Evolutionary conservation across 2,113 vertebrate genomes (phyloP).

Genomic region (Eubucco bourcierii): DNA sequence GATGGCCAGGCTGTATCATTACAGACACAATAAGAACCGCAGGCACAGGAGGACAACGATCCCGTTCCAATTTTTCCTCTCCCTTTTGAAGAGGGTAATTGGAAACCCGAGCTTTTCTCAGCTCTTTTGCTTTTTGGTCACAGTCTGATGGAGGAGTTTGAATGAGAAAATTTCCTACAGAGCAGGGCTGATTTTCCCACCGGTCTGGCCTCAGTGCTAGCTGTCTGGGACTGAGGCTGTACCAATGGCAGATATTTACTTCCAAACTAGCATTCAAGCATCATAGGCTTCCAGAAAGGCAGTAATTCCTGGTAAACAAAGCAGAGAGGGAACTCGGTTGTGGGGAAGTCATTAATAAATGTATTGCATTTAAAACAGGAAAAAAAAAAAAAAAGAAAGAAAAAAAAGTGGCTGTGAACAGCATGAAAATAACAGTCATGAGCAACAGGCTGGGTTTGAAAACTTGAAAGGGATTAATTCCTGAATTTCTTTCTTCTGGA

Average conservation of each 20-base stretch:
- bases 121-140: conserved; percentile 3
- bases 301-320: conserved; percentile 28
- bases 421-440: neutral
- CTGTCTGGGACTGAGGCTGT: neutral
- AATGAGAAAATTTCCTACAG: conserved; percentile 37
- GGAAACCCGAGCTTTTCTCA: conserved; percentile 23
- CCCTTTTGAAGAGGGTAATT: conserved; percentile 42
- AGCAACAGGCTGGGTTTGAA: neutral
- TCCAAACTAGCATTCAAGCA: neutral
- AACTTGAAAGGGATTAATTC: neutral
- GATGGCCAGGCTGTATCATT: conserved; percentile 37
- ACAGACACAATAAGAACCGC: neutral
- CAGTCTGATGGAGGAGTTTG: conserved; percentile 11
- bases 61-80: conserved; percentile 18
- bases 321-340: neutral
- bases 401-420: neutral
- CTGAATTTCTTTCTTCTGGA: neutral
- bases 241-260: neutral
- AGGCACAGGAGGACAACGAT: conserved; percentile 12
- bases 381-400: neutral
- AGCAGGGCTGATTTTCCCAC: conserved; percentile 35
- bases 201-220: neutral
- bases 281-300: neutral
- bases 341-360: conserved; percentile 31
- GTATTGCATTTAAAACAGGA: neutral